Conservation (phyloP, 2,113 vertebrate species). For the Rafetus swinhoei region DNA sequence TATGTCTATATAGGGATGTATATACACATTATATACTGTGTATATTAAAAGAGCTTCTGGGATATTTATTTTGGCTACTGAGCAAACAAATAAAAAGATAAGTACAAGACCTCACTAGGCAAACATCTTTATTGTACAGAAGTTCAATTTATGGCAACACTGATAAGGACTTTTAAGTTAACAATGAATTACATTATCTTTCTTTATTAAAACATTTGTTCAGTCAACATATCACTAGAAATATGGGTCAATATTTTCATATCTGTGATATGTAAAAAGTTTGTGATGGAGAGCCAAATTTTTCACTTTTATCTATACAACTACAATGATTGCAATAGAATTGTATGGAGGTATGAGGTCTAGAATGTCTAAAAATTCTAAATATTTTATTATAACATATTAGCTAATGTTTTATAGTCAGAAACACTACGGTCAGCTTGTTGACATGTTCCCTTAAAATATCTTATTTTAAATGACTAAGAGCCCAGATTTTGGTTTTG, state of each 20-base stretch:
- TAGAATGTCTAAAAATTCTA: background rate
- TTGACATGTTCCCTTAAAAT: background rate
- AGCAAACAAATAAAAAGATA: background rate
- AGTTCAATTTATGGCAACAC: background rate
- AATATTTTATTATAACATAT: background rate
- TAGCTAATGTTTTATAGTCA: background rate
- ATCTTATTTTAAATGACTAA: background rate
- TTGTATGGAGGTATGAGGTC: accelerated
- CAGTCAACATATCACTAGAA: conserved; percentile 9
- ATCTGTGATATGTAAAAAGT: conserved; percentile 23
- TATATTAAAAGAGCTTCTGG: background rate
- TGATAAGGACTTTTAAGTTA: background rate
- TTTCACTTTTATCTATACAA: background rate
- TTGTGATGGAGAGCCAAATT: background rate
- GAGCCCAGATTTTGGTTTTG: background rate
- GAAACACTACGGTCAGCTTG: background rate
- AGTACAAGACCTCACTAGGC: background rate
- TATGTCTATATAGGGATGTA: accelerated
- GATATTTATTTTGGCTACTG: conserved; percentile 12
- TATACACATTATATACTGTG: accelerated
- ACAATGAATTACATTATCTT: conserved; percentile 43
- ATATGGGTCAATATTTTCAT: conserved; percentile 25
- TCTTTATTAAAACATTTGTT: conserved; percentile 9
- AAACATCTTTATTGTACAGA: background rate
- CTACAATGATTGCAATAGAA: background rate